phyloP scores from a whole-genome alignment of 2,797 vertebrate species.

The Austrolebias charrua region DNA sequence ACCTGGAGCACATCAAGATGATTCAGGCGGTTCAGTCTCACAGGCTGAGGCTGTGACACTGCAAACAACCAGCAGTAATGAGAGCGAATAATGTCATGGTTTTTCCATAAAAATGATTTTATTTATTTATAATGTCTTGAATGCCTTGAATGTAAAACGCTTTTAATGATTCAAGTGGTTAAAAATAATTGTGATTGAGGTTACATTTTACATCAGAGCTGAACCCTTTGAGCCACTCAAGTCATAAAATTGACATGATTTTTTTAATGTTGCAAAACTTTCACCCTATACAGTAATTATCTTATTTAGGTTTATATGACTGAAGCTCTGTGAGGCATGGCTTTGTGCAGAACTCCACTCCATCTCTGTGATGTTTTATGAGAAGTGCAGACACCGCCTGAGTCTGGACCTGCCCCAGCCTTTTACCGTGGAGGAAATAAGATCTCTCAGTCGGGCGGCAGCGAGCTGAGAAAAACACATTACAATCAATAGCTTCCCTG shows the following conservation, averaged over 20 bases:
- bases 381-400: constrained; percentile 59
- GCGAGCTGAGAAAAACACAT: constrained; percentile 59
- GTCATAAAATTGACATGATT: too few species aligned
- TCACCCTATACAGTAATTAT: neutral
- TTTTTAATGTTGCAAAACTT: too few species aligned
- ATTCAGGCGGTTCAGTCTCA: constrained; percentile 24
- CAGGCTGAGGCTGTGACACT: constrained; percentile 29
- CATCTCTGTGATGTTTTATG: constrained; percentile 66
- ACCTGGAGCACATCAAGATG: constrained; percentile 28
- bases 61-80: constrained; percentile 33
- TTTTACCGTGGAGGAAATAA: constrained; percentile 75
- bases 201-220: constrained; percentile 24
- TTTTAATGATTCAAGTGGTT: constrained; percentile 28
- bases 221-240: constrained; percentile 30
- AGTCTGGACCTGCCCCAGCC: constrained; percentile 52
- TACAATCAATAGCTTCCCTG: constrained; percentile 74
- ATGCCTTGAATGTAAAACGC: constrained; percentile 25
- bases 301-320: constrained; percentile 20
- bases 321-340: constrained; percentile 37
- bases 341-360: constrained; percentile 38
- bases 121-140: constrained; percentile 11
- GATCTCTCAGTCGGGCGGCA: constrained; percentile 64
- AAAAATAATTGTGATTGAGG: constrained; percentile 35
- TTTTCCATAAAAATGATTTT: neutral
- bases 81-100: constrained; percentile 19